Evolutionary conservation across 2,113 vertebrate species (phyloP).

Genomic region (Oryzias curvinotus): DNA sequence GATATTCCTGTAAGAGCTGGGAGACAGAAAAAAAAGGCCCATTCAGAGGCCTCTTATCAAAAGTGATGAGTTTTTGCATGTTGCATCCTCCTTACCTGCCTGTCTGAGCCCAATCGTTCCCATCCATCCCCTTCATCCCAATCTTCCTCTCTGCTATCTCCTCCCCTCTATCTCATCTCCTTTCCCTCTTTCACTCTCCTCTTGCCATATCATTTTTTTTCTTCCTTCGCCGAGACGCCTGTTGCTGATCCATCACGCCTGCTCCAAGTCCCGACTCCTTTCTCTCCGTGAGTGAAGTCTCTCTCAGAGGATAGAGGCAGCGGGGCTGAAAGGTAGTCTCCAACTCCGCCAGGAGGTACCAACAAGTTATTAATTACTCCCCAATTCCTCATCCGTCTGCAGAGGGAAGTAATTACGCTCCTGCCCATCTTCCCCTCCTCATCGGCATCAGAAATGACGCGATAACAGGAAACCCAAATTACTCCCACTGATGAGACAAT

Average conservation of each 20-base stretch:
- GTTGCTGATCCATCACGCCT: slow-evolving; percentile 59
- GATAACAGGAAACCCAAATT: slow-evolving; percentile 75
- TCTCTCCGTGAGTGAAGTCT: slow-evolving; percentile 58
- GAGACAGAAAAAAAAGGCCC: slow-evolving; percentile 16
- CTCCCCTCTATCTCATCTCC: slow-evolving; percentile 50
- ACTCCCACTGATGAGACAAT: slow-evolving; percentile 75
- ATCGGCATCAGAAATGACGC: slow-evolving; percentile 70
- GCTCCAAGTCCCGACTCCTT: slow-evolving; percentile 48
- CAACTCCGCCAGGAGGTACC: slow-evolving; percentile 45
- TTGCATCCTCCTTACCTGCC: slow-evolving; percentile 9
- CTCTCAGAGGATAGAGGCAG: slow-evolving; percentile 35
- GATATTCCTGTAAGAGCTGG: slow-evolving; percentile 14
- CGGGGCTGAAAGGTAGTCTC: slow-evolving; percentile 38
- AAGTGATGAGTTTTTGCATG: slow-evolving; percentile 21
- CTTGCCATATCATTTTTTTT: slow-evolving; percentile 48
- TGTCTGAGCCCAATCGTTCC: slow-evolving; percentile 48
- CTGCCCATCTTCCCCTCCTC: slow-evolving; percentile 49
- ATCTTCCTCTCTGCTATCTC: slow-evolving; percentile 49
- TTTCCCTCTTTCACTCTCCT: slow-evolving; percentile 35
- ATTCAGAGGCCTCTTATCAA: slow-evolving; percentile 21
- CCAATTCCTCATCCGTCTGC: slow-evolving; percentile 66
- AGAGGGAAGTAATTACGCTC: slow-evolving; percentile 69
- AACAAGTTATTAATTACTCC: slow-evolving; percentile 74
- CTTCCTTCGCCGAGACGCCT: slow-evolving; percentile 48
- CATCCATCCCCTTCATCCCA: slow-evolving; percentile 62